A percentile compares a stretch with the other conserved stretches of the same genome.
Evolutionary conservation across 2,113 vertebrate species (phyloP).

Genomic region (Macrotus californicus): DNA sequence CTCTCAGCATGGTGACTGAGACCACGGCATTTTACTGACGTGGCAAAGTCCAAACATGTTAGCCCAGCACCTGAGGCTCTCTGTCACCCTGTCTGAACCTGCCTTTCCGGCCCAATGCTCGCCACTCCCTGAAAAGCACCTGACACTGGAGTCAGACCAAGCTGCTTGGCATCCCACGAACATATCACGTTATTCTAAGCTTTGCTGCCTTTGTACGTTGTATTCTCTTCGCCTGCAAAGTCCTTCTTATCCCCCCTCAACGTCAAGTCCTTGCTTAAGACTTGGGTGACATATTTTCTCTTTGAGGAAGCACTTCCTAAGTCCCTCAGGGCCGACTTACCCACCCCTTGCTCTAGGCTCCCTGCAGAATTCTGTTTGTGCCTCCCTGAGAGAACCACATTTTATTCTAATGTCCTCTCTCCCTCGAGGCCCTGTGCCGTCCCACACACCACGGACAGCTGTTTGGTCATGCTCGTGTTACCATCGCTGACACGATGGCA

Average conservation of each 20-base stretch:
- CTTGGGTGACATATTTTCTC: not conserved
- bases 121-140: slow-evolving; percentile 15
- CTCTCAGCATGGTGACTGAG: not conserved
- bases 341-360: not conserved
- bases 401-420: not conserved
- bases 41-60: not conserved
- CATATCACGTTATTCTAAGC: not conserved
- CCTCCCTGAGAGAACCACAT: not conserved
- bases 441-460: not conserved
- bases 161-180: not conserved
- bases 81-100: not conserved
- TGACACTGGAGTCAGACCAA: not conserved
- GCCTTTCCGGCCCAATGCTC: not conserved
- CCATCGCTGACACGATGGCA: not conserved
- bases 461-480: not conserved
- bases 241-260: not conserved
- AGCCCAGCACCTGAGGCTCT: not conserved
- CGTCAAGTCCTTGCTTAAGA: not conserved
- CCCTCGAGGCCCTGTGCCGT: not conserved
- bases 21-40: not conserved
- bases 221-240: not conserved
- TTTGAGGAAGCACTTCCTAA: not conserved
- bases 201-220: not conserved
- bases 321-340: not conserved
- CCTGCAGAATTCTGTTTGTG: not conserved